Evolutionary conservation across 2,113 vertebrate genomes (phyloP).

Genomic region (Crotalus horridus): DNA sequence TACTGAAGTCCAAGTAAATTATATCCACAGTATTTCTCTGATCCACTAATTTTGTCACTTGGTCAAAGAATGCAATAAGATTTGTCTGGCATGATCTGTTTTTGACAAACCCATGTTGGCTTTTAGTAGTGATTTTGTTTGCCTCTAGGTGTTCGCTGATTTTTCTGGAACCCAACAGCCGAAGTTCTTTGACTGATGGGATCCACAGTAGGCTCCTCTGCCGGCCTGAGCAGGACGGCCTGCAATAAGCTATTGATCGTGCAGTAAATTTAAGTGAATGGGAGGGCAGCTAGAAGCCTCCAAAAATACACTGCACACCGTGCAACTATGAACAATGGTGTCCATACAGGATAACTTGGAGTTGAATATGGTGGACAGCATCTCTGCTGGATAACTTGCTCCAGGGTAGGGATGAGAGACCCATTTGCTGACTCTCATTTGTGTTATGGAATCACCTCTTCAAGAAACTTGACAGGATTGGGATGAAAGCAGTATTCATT

Average conservation of each 20-base stretch:
- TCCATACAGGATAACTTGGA: neutral
- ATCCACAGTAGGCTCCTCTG: neutral
- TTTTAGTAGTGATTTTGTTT: too few species aligned
- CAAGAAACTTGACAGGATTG: neutral
- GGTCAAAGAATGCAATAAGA: too few species aligned
- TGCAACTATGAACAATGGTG: neutral
- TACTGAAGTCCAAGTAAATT: too few species aligned
- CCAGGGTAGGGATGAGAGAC: neutral
- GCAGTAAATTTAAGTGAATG: neutral
- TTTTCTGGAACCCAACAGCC: neutral
- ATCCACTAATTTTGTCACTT: too few species aligned
- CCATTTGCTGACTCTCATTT: neutral
- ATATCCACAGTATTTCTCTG: too few species aligned
- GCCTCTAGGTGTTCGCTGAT: too few species aligned
- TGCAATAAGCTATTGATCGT: neutral
- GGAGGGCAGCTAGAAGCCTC: neutral
- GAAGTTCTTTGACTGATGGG: neutral
- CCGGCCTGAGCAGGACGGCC: neutral
- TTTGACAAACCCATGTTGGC: too few species aligned
- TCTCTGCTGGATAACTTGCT: neutral
- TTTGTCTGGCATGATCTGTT: too few species aligned
- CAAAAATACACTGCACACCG: neutral
- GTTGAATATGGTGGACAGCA: neutral
- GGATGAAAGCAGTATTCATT: neutral
- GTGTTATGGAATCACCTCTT: neutral